Percentiles rank a stretch among this genome's conserved stretches.
Evolutionary conservation across 1,140 invertebrate species (phyloP).

Genomic region (Popillia japonica): DNA sequence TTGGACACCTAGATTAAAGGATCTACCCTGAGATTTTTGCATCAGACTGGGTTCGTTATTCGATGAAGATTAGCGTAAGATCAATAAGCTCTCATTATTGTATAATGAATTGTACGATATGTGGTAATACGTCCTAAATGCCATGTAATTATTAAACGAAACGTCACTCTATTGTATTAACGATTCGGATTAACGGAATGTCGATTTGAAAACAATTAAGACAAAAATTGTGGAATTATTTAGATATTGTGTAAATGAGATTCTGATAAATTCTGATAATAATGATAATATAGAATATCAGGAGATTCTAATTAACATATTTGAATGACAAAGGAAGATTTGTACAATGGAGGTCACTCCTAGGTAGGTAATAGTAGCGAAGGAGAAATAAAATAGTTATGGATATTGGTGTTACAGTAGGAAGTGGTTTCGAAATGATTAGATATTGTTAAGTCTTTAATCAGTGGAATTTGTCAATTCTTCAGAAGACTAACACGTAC

Average conservation of each 20-base stretch:
- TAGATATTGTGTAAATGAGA: not conserved
- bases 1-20: not conserved
- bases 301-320: not conserved
- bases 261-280: not conserved
- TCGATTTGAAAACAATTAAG: constrained; percentile 15
- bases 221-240: constrained; percentile 19
- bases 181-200: not conserved
- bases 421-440: not conserved
- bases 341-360: not conserved
- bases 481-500: too few relatives aligned
- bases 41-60: not conserved
- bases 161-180: constrained; percentile 14
- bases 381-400: not conserved
- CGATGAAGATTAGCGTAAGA: not conserved
- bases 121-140: not conserved
- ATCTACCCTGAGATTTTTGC: not conserved
- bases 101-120: constrained; percentile 19
- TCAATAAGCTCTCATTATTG: not conserved
- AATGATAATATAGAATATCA: not conserved
- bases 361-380: not conserved
- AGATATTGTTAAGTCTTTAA: too few relatives aligned
- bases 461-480: too few relatives aligned
- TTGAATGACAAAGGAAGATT: not conserved
- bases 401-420: not conserved
- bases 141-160: not conserved